Evolutionary conservation across 2,797 vertebrate genomes (phyloP).

Genomic region (Aselliscus stoliczkanus): DNA sequence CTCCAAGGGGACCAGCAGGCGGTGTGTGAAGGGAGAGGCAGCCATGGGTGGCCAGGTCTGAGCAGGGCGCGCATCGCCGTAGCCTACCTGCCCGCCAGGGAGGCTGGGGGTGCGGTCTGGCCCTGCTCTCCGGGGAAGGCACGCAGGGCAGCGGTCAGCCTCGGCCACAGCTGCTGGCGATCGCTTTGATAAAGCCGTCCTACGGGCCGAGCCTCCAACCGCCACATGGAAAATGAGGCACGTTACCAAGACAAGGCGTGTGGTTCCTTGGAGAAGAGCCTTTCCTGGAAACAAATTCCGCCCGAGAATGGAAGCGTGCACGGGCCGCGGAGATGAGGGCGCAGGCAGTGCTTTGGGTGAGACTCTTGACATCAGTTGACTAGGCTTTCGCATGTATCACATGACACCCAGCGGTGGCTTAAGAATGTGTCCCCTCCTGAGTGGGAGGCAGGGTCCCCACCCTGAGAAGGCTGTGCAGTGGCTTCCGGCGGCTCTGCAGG

Average conservation of each 20-base stretch:
- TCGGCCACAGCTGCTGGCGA: not conserved
- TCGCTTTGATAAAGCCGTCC: not conserved
- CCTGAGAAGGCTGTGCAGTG: not conserved
- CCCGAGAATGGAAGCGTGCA: not conserved
- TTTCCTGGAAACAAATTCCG: not conserved
- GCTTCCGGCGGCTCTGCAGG: not conserved
- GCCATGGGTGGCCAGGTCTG: not conserved
- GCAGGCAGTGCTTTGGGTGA: not conserved
- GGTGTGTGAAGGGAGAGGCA: not conserved
- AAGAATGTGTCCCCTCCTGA: conserved; percentile 40
- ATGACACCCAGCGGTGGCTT: conserved; percentile 32
- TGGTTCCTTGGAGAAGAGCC: not conserved
- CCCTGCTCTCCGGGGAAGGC: not conserved
- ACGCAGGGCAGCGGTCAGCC: not conserved
- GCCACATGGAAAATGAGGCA: not conserved
- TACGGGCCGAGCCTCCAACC: not conserved
- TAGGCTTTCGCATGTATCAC: not conserved
- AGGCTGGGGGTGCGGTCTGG: not conserved
- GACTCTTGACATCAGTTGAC: not conserved
- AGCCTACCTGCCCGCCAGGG: not conserved
- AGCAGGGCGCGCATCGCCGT: not conserved
- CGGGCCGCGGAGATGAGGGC: not conserved
- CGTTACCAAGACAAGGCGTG: not conserved
- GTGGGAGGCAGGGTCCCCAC: not conserved
- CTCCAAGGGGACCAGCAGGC: not conserved